Conservation (phyloP, 1,140 invertebrate species). For the Nasonia vitripennis region DNA sequence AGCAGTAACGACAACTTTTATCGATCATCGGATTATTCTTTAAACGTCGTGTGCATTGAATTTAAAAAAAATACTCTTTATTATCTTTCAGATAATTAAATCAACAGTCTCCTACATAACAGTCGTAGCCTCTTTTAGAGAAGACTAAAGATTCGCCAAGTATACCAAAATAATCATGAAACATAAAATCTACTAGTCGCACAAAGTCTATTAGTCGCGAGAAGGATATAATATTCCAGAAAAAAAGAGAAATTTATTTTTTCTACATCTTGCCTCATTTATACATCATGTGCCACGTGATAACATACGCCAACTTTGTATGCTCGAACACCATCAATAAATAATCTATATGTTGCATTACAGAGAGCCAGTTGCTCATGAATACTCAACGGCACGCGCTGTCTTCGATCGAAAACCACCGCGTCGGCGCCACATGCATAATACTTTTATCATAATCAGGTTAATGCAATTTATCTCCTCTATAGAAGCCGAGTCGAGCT, state of each 20-base stretch:
- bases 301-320: too few relatives aligned
- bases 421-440: not conserved
- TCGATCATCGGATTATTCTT: not conserved
- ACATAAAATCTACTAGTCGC: too few relatives aligned
- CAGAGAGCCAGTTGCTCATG: too few relatives aligned
- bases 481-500: not conserved
- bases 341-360: too few relatives aligned
- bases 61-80: not conserved
- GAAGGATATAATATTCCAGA: too few relatives aligned
- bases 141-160: not conserved
- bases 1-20: not conserved
- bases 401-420: not conserved
- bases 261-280: too few relatives aligned
- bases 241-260: too few relatives aligned
- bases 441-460: conserved; percentile 1
- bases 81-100: not conserved
- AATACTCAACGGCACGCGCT: not conserved
- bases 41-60: not conserved
- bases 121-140: not conserved
- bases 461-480: not conserved
- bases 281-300: too few relatives aligned
- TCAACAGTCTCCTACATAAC: not conserved
- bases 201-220: too few relatives aligned
- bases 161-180: too few relatives aligned
- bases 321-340: too few relatives aligned